Conservation (phyloP, 2,888 invertebrate genomes). For the Agrilus mali region DNA sequence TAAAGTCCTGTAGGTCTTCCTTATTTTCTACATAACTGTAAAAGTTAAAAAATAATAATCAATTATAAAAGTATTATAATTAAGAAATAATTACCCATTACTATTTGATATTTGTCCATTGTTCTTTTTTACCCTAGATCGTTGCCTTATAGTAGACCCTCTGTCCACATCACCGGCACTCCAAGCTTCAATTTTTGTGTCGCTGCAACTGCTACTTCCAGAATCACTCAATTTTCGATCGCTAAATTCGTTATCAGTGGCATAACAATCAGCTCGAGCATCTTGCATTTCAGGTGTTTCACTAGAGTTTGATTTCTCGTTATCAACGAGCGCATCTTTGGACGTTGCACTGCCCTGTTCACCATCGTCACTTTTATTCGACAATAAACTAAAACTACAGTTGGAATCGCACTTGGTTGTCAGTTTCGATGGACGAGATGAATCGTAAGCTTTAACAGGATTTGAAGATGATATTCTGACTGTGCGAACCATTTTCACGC, state of each 20-base stretch:
- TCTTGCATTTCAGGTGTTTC: conserved; percentile 44
- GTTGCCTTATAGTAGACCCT: conserved; percentile 13
- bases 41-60: conserved; percentile 35
- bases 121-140: conserved; percentile 9
- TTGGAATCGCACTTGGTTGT: conserved; percentile 11
- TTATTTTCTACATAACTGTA: conserved; percentile 22
- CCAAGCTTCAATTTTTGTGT: conserved; percentile 28
- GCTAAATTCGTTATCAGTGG: conserved; percentile 28
- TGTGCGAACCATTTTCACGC: conserved; percentile 33
- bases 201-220: conserved; percentile 29
- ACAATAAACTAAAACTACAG: conserved; percentile 13
- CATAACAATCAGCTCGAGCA: conserved; percentile 27
- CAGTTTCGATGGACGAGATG: conserved; percentile 4
- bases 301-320: conserved; percentile 46
- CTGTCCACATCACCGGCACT: conserved; percentile 13
- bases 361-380: conserved; percentile 35
- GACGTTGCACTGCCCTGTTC: conserved; percentile 58
- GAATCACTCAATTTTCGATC: conserved; percentile 29
- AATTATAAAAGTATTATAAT: conserved; percentile 21
- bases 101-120: conserved; percentile 2
- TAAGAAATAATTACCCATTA: not conserved
- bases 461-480: conserved; percentile 12
- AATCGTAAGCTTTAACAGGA: conserved; percentile 10
- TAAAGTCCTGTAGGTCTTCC: conserved; percentile 22
- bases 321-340: conserved; percentile 53